Evolutionary conservation across 2,888 invertebrate genomes (phyloP), one percentile per base, ranked within the genome.

Genomic region (Drosophila anomalata): DNA sequence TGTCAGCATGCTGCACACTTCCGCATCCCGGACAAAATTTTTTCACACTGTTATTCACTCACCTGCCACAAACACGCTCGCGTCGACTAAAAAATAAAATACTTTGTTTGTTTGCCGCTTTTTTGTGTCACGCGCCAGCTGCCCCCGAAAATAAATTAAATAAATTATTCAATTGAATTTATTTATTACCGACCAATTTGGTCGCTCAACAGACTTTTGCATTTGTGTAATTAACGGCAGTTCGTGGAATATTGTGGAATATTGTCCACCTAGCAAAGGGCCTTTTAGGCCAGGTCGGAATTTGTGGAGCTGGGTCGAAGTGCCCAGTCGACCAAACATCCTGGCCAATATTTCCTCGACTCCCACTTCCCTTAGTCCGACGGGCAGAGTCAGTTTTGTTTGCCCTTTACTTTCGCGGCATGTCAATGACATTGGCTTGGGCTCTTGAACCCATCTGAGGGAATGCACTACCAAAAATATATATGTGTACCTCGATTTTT

Each of bases 121-220:
- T 76, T 62, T 65, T 65, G 36, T 75, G 66, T 69, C 68, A 77
- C 80, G 55, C 70, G 56, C 52, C 67, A 51, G 70, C 55, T 42
- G 73, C 24, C 17, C 33, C 62, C 70, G 73, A 63, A 89, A 89
- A 88, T 89, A 89, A 89, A 89, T 89, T 90, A 89, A 89, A 89
- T 89, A 84, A 90, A 89, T 89, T 80, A 89, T 89, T 90, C 89
- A 89, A 90, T 89, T 89, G 85, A 78, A 89, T 89, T 89, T 90
- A 89, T 89, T 90, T 90, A 90, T 89, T 87, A 84, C 89, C 81
- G 31, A 71, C 73, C 81, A 87, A 75, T 79, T 87, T 83, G 76
- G 69, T 46, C 26, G 66, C 63, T 67, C 68, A 72, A 46, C 73
- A 51, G 65, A 87, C 79, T 79, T 85, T 83, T 79, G 84, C 77